A percentile compares a stretch with the other conserved stretches of the same genome.
phyloP scores from a whole-genome alignment of 2,888 invertebrate genomes.

The Macrosoma leucophasiata region DNA sequence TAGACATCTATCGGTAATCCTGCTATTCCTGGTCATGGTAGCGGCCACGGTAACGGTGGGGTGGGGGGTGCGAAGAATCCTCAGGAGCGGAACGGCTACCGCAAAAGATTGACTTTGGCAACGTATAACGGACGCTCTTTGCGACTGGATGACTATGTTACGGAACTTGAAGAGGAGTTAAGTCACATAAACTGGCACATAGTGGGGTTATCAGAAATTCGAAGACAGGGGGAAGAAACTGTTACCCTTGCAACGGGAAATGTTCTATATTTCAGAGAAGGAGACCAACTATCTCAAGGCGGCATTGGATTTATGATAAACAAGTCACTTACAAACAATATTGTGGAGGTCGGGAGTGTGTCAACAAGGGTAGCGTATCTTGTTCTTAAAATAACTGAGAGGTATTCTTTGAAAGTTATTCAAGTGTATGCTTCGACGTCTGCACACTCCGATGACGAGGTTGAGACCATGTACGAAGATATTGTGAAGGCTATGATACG shows the following conservation, averaged over 20 bases:
- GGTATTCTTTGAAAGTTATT: constrained; percentile 12
- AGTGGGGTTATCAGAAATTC: constrained; percentile 13
- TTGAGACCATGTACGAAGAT: constrained; percentile 14
- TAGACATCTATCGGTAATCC: no score
- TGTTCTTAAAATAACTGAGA: constrained; percentile 11
- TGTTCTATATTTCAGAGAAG: constrained; percentile 13
- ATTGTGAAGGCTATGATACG: constrained; percentile 9
- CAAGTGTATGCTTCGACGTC: constrained; percentile 16
- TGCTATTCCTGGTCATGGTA: no score
- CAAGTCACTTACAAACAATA: constrained; percentile 10
- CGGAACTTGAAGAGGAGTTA: constrained; percentile 1
- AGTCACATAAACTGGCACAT: constrained; percentile 9
- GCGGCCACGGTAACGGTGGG: no score
- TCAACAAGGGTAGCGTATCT: constrained; percentile 18
- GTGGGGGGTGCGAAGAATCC: no score
- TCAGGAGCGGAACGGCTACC: no score
- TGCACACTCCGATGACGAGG: constrained; percentile 11
- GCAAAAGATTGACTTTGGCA: no score
- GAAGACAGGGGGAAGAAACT: constrained; percentile 7
- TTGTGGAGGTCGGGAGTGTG: constrained; percentile 13
- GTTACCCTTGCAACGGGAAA: background rate
- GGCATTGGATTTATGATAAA: constrained; percentile 19
- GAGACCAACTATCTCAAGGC: constrained; percentile 17
- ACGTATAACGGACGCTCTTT: constrained; percentile 2
- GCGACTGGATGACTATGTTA: background rate